These are phyloP conservation scores for Schizothorax lantsangensis DNA, from an alignment of 2,797 vertebrate genomes.

Conservation along the genomic window DNA sequence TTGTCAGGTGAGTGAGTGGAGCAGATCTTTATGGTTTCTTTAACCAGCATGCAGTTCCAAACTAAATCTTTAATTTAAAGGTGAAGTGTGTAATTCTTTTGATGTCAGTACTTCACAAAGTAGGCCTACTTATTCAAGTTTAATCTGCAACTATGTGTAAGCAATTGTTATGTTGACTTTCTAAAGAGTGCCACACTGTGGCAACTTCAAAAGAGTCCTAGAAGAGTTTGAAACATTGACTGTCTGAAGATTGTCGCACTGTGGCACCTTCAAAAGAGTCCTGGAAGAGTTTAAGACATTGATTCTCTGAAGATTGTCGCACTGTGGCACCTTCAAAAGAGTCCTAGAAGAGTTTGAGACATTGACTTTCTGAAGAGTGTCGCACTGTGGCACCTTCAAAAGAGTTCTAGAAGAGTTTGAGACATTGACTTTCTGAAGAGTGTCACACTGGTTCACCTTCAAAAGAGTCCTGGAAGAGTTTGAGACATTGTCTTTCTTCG, in stretches of 20 bases:
- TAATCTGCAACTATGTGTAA: neutral
- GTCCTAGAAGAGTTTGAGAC: too few species aligned
- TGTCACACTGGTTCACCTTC: too few species aligned
- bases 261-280: neutral
- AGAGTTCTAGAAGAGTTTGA: too few species aligned
- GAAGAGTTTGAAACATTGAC: too few species aligned
- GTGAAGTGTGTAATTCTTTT: neutral
- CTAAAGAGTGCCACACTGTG: neutral
- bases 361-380: too few species aligned
- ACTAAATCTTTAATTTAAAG: neutral
- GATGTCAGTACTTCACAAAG: neutral
- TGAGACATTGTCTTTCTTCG: too few species aligned
- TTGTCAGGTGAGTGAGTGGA: slow-evolving; percentile 87
- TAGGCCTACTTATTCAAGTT: neutral
- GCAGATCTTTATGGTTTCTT: neutral
- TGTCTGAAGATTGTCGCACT: neutral
- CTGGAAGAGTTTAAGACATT: neutral
- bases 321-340: neutral
- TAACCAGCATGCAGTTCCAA: neutral
- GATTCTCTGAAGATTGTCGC: neutral
- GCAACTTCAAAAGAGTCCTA: neutral
- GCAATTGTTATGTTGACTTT: neutral
- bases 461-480: too few species aligned
- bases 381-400: too few species aligned
- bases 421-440: too few species aligned